Evolutionary conservation across 2,888 invertebrate species (phyloP).

Genomic region (Amiota communis): DNA sequence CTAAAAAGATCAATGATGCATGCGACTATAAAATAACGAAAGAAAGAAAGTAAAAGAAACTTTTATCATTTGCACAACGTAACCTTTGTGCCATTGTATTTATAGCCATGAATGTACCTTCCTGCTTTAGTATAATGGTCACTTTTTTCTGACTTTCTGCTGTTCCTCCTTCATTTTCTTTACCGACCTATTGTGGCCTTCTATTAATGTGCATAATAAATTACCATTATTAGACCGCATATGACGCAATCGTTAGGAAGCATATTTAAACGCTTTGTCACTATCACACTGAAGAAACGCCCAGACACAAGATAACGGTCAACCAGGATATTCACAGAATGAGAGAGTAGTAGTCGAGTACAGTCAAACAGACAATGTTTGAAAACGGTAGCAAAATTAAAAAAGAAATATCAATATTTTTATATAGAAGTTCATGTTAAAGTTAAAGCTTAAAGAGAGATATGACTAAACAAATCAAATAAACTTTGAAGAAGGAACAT

Average conservation of each 20-base stretch:
- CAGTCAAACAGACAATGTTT: constrained; percentile 20
- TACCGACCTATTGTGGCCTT: constrained; percentile 27
- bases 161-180: not conserved
- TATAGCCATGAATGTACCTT: too few relatives aligned
- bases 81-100: too few relatives aligned
- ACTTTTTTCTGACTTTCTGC: too few relatives aligned
- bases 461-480: not conserved
- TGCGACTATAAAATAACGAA: constrained; percentile 11
- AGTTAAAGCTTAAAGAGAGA: too few relatives aligned
- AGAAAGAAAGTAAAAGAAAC: too few relatives aligned
- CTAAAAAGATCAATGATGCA: constrained; percentile 12
- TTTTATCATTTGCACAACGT: too few relatives aligned
- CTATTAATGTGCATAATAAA: constrained; percentile 52
- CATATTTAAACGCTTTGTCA: constrained; percentile 42
- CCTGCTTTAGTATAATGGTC: too few relatives aligned
- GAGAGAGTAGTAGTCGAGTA: too few relatives aligned
- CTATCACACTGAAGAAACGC: constrained; percentile 16
- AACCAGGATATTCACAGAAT: constrained; percentile 3
- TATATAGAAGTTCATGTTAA: too few relatives aligned
- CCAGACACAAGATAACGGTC: not conserved
- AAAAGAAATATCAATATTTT: not conserved
- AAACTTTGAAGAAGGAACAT: not conserved
- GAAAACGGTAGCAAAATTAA: not conserved
- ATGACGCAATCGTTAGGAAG: constrained; percentile 19
- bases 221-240: constrained; percentile 46